Conservation (phyloP, 2,888 invertebrate species). For the Epinotia ramella region DNA sequence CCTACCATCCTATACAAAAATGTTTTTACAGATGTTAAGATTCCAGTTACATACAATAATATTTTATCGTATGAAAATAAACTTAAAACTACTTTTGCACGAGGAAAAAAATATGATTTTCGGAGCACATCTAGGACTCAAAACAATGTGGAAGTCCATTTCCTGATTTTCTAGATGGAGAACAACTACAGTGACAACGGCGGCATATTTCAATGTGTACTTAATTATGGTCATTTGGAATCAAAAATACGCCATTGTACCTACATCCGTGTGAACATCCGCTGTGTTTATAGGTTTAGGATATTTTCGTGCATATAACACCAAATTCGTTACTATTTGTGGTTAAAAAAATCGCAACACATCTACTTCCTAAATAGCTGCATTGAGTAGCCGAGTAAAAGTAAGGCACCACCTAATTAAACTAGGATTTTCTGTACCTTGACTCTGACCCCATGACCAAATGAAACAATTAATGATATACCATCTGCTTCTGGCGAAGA, state of each 20-base stretch:
- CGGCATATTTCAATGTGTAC: slow-evolving; percentile 25
- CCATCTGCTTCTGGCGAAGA: neutral
- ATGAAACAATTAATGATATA: neutral
- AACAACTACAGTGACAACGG: neutral
- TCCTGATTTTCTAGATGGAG: neutral
- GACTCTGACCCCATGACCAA: neutral
- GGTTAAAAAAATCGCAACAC: neutral
- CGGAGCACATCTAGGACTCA: neutral
- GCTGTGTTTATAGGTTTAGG: slow-evolving; percentile 10
- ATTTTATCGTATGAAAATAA: no score
- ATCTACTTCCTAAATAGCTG: neutral
- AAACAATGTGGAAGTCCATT: neutral
- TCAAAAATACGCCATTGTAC: slow-evolving; percentile 26
- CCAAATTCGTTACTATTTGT: neutral
- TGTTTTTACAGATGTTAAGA: no score
- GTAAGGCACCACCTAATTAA: neutral
- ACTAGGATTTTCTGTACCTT: neutral
- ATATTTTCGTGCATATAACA: slow-evolving; percentile 17
- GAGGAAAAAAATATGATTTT: neutral
- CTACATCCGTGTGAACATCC: slow-evolving; percentile 19
- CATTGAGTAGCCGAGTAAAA: neutral
- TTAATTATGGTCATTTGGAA: slow-evolving; percentile 36
- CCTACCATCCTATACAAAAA: no score
- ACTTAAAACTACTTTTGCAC: no score
- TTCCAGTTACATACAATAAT: no score